These are phyloP conservation scores for Archips xylosteana DNA, from an alignment of 2,888 invertebrate species.

Conservation along the genomic window DNA sequence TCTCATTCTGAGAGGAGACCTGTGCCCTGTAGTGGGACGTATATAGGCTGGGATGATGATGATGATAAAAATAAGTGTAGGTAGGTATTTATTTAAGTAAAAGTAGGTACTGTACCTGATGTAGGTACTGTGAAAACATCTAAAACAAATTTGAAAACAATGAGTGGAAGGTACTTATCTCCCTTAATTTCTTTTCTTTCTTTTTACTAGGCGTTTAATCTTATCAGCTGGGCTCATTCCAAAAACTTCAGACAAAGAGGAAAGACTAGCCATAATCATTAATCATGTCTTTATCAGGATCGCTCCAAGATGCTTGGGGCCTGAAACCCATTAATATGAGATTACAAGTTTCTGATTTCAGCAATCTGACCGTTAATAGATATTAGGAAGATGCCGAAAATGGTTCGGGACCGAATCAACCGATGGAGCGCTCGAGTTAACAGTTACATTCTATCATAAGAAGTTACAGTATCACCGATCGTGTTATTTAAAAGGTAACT, in stretches of 20 bases:
- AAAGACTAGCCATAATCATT: constrained; percentile 57
- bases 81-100: too few species aligned
- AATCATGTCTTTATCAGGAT: constrained; percentile 67
- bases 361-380: constrained; percentile 36
- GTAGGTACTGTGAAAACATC: neutral
- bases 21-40: too few species aligned
- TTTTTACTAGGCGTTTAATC: constrained; percentile 44
- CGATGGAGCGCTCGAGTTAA: neutral
- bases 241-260: constrained; percentile 57
- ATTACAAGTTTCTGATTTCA: constrained; percentile 41
- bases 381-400: constrained; percentile 24
- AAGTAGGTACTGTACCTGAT: neutral
- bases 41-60: too few species aligned
- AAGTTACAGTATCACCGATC: neutral
- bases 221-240: constrained; percentile 55
- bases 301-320: constrained; percentile 53
- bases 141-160: constrained; percentile 7
- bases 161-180: constrained; percentile 18
- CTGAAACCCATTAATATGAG: constrained; percentile 55
- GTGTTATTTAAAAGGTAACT: neutral
- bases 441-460: neutral
- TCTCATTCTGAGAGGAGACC: too few species aligned
- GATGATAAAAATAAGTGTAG: too few species aligned
- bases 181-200: constrained; percentile 33
- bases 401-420: neutral